Conservation (phyloP, 2,113 vertebrate species). For the Caranx ignobilis region DNA sequence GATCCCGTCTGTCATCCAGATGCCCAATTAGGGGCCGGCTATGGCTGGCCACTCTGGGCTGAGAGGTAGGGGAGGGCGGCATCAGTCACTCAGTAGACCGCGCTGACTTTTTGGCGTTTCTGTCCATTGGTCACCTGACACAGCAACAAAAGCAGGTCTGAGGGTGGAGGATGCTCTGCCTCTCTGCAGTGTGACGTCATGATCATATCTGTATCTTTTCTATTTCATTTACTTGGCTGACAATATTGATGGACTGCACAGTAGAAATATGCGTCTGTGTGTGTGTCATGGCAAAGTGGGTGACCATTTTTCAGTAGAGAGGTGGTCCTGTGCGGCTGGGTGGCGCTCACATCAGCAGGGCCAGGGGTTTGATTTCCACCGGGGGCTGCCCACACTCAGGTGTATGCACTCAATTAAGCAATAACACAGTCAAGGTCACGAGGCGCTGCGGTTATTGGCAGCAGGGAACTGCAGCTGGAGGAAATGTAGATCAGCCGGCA, state of each 20-base stretch:
- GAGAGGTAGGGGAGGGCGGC: slow-evolving; percentile 47
- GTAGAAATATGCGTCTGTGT: not conserved
- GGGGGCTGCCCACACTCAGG: slow-evolving; percentile 36
- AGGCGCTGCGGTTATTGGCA: slow-evolving; percentile 29
- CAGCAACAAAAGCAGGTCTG: slow-evolving; percentile 27
- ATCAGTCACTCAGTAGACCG: slow-evolving; percentile 65
- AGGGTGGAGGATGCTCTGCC: not conserved
- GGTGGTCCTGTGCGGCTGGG: not conserved
- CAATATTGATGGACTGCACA: not conserved
- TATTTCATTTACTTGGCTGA: too few relatives aligned
- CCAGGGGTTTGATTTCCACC: slow-evolving; percentile 54
- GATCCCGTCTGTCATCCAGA: slow-evolving; percentile 70
- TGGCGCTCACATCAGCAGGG: not conserved
- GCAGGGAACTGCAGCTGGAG: slow-evolving; percentile 44
- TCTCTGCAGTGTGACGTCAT: not conserved
- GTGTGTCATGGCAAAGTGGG: not conserved
- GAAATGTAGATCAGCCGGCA: slow-evolving; percentile 48
- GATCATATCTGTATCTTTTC: too few relatives aligned
- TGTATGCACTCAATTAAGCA: slow-evolving; percentile 46
- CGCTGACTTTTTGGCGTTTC: slow-evolving; percentile 38
- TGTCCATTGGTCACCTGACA: slow-evolving; percentile 43
- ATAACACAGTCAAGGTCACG: slow-evolving; percentile 54
- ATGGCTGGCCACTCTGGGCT: slow-evolving; percentile 44
- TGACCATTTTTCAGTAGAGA: slow-evolving; percentile 2
- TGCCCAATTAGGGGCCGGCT: slow-evolving; percentile 61